phyloP scores from a whole-genome alignment of 2,888 invertebrate species.

The Eristalis tenax region DNA sequence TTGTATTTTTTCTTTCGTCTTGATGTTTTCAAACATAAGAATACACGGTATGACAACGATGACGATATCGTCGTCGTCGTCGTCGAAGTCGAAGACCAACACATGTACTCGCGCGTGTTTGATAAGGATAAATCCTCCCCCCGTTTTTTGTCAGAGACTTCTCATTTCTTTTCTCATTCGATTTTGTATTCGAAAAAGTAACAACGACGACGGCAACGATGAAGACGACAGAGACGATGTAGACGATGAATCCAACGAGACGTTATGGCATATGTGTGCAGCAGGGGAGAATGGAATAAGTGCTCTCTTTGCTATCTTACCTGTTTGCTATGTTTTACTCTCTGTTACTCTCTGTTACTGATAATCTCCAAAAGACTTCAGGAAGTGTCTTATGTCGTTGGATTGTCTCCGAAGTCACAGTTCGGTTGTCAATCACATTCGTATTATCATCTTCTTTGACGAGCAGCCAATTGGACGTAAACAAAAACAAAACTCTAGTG shows the following conservation, averaged over 20 bases:
- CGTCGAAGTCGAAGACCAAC: conserved; percentile 56
- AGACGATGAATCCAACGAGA: conserved; percentile 12
- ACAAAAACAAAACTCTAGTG: conserved; percentile 45
- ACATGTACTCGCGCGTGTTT: conserved; percentile 67
- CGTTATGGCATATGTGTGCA: conserved; percentile 32
- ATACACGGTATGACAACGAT: conserved; percentile 1
- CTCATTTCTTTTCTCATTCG: conserved; percentile 69
- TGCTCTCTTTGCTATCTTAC: conserved; percentile 72
- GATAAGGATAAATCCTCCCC: conserved; percentile 70
- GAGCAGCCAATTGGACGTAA: conserved; percentile 24
- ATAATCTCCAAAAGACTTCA: background rate
- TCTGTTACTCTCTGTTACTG: conserved; percentile 74
- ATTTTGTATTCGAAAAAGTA: conserved; percentile 71
- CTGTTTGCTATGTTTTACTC: conserved; percentile 72
- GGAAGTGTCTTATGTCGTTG: background rate
- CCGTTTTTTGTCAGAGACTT: conserved; percentile 61
- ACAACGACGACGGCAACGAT: conserved; percentile 32
- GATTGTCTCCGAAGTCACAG: background rate
- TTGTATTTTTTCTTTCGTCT: conserved; percentile 7
- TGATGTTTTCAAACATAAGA: conserved; percentile 30
- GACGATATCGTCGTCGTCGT: conserved; percentile 31
- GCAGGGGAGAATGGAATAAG: conserved; percentile 23
- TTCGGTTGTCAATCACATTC: background rate
- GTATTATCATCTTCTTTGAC: background rate
- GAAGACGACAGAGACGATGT: conserved; percentile 21